These are phyloP conservation scores for Isichthys henryi DNA, from an alignment of 2,113 vertebrate species.

Conservation along the genomic window DNA sequence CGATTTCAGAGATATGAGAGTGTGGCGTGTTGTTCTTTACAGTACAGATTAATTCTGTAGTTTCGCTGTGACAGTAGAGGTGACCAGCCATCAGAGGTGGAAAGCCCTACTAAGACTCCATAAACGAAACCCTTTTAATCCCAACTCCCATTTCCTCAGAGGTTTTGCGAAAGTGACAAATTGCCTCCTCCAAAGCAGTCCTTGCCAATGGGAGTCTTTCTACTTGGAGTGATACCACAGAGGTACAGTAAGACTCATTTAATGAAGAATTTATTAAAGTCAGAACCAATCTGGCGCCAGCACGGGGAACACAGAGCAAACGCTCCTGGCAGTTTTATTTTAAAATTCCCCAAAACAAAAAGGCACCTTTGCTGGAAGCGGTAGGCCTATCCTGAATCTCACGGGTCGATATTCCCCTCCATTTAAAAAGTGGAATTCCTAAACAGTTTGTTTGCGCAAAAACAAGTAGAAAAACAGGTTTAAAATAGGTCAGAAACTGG, in stretches of 20 bases:
- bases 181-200: constrained; percentile 27
- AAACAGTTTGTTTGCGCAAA: background rate
- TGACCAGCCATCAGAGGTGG: constrained; percentile 38
- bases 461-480: background rate
- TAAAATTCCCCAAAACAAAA: background rate
- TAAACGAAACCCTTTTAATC: constrained; percentile 35
- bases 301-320: background rate
- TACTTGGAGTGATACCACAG: constrained; percentile 26
- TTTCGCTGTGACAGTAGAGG: constrained; percentile 41
- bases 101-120: constrained; percentile 35
- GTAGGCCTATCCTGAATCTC: background rate
- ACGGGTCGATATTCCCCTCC: background rate
- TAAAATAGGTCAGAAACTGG: constrained; percentile 1
- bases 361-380: background rate
- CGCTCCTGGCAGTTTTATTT: background rate
- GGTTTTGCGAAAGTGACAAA: constrained; percentile 33
- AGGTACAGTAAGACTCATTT: constrained; percentile 25
- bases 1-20: constrained; percentile 34
- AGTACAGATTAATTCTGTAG: constrained; percentile 35
- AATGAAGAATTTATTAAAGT: constrained; percentile 23
- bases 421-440: background rate
- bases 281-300: constrained; percentile 10
- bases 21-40: constrained; percentile 37
- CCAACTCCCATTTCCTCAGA: constrained; percentile 29
- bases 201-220: constrained; percentile 27